Percentiles rank a stretch among this genome's conserved stretches.
phyloP scores from a whole-genome alignment of 2,113 vertebrate genomes.

The Sula dactylatra region DNA sequence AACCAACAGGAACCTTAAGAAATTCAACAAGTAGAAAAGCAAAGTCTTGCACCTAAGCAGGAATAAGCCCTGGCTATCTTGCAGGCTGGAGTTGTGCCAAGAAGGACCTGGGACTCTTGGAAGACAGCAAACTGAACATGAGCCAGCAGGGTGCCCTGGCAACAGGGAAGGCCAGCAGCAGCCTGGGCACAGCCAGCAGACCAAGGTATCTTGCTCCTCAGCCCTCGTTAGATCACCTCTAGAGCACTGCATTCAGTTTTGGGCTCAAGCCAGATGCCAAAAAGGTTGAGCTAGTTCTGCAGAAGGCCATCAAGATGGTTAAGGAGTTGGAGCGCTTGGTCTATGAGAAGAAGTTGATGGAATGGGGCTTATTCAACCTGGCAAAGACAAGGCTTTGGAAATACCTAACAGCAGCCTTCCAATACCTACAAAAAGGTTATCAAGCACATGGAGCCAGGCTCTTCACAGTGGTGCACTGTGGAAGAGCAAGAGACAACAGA shows the following conservation, averaged over 20 bases:
- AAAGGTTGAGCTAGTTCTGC: neutral
- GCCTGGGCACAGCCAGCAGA: neutral
- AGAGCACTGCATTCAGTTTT: neutral
- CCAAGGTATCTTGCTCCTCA: neutral
- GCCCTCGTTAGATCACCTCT: rapidly evolving
- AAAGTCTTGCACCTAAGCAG: neutral
- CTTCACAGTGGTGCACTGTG: neutral
- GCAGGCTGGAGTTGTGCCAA: neutral
- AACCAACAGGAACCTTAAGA: neutral
- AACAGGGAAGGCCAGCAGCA: neutral
- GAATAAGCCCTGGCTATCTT: neutral
- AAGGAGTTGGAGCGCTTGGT: neutral
- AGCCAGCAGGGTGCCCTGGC: neutral
- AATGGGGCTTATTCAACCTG: neutral
- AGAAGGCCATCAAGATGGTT: neutral
- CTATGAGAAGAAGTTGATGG: neutral
- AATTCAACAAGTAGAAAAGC: neutral
- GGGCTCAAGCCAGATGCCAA: neutral
- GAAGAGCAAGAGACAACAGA: neutral
- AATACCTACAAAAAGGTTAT: neutral
- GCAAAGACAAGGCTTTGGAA: neutral
- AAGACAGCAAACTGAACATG: neutral
- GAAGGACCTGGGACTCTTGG: neutral
- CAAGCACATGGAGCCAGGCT: neutral
- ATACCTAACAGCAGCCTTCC: neutral